Evolutionary conservation across 2,113 vertebrate genomes (phyloP), one percentile per base, ranked within the genome.

Genomic region (Catharus bicknelli): DNA sequence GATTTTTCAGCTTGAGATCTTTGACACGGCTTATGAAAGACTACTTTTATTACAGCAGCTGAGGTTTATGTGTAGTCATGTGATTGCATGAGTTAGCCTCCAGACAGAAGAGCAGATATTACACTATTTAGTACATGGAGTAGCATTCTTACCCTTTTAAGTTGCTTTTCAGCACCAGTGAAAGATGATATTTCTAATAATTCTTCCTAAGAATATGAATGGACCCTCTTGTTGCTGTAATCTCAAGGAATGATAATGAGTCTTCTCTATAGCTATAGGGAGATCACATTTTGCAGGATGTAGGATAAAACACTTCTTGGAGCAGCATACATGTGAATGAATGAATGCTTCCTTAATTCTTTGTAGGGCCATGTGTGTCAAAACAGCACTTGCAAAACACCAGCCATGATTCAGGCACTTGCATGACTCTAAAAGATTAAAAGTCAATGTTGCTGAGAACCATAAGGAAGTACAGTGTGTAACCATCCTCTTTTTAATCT

Each of bases 1-100:
- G 6, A 68, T 50, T 84, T 90, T 93, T 88, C 62, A 83, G 48
- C 77, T 78, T 90, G 61, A 72, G 73, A 79, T 93, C 89, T 90
- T 68, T 64, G 86, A 69, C 7, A 25, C 76, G 21, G 14, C 70
- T 61, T 51, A 81, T 72, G 57, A 93, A 96, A 84, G 54, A n/a
- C 43, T 61, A 30, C 77, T 82, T 86, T 92, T 57, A 61, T 66
- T 18, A 68, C 50, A 32, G 54, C 45, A 92, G 30, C 23, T 92
- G 77, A 88, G 88, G 34, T n/a, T 89, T 82, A 45, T 63, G 7
- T 48, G 23, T 45, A 45, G 58, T 89, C 86, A 54, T 92, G 61
- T 75, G 96, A 67, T 75, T 61, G 38, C 62, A 75, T 43, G 83
- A 89, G n/a, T 40, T 64, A 57, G 34, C 42, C 45, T 94, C 84